These are phyloP conservation scores for Alectoris magna DNA, from an alignment of 2,797 vertebrate species.

Conservation along the genomic window DNA sequence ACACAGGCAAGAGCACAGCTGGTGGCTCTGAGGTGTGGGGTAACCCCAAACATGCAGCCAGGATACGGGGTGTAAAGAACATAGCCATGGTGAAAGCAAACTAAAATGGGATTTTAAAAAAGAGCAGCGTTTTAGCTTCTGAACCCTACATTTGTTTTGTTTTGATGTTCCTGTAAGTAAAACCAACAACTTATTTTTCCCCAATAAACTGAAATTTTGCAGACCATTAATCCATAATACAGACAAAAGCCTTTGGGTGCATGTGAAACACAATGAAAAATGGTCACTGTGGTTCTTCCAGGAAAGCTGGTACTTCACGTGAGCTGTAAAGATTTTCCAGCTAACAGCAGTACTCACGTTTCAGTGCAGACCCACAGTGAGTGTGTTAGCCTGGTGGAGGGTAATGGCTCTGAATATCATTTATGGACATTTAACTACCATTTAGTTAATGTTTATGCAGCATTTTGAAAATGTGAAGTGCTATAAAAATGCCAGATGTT, in stretches of 20 bases:
- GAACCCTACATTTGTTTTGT: slow-evolving; percentile 1
- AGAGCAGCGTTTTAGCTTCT: neutral
- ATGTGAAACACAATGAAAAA: slow-evolving; percentile 68
- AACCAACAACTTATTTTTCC: slow-evolving; percentile 67
- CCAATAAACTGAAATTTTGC: slow-evolving; percentile 69
- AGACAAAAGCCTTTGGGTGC: slow-evolving; percentile 44
- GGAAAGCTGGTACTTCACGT: slow-evolving; percentile 60
- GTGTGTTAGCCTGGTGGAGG: neutral
- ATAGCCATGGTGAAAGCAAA: neutral
- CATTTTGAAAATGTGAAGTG: slow-evolving; percentile 59
- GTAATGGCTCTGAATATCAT: slow-evolving; percentile 65
- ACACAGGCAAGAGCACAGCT: fast-evolving
- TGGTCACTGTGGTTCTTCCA: slow-evolving; percentile 51
- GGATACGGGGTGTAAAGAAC: neutral
- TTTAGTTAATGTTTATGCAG: slow-evolving; percentile 69
- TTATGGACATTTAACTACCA: slow-evolving; percentile 64
- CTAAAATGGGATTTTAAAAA: neutral
- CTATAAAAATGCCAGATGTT: slow-evolving; percentile 64
- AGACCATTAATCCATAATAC: slow-evolving; percentile 71
- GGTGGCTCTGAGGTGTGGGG: neutral
- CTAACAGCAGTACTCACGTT: neutral
- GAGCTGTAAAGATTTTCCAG: slow-evolving; percentile 64
- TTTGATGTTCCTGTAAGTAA: slow-evolving; percentile 59
- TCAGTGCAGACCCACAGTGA: slow-evolving; percentile 30
- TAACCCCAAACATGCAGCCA: neutral